Evolutionary conservation across 2,797 vertebrate genomes (phyloP).

Genomic region (Gastrophryne carolinensis): DNA sequence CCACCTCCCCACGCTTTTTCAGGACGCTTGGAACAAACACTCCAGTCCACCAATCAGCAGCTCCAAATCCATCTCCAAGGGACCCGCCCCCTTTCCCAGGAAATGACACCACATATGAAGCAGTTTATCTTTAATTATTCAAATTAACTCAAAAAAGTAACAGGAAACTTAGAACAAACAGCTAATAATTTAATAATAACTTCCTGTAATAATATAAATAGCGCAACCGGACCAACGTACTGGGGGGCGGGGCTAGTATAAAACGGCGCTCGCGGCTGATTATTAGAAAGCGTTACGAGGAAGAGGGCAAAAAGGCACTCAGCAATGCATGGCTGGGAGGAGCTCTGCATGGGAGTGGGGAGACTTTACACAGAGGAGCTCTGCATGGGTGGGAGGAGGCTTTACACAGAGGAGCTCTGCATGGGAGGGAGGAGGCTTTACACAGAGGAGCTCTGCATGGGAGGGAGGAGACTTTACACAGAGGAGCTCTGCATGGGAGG

Average conservation of each 20-base stretch:
- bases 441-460: no score
- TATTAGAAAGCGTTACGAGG: no score
- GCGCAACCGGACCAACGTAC: neutral
- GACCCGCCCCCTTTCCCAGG: neutral
- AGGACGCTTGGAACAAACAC: neutral
- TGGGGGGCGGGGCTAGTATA: slow-evolving; percentile 41
- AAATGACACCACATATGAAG: neutral
- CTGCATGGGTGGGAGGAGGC: no score
- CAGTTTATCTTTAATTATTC: slow-evolving; percentile 20
- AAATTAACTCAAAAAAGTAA: slow-evolving; percentile 6
- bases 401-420: no score
- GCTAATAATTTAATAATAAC: neutral
- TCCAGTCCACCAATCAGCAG: neutral
- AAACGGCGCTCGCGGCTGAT: slow-evolving; percentile 21
- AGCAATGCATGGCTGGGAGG: no score
- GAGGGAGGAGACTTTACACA: no score
- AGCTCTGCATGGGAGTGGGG: no score
- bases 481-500: no score
- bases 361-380: no score
- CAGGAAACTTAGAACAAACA: neutral
- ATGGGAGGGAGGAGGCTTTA: no score
- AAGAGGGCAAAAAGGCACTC: no score
- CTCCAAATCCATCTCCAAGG: neutral
- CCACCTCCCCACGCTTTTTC: no score
- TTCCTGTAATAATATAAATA: slow-evolving; percentile 12